Percentiles rank a stretch among this genome's conserved stretches.
phyloP scores from a whole-genome alignment of 37 sponge, comb jelly and placozoan genomes.

The Haliclona indistincta region DNA sequence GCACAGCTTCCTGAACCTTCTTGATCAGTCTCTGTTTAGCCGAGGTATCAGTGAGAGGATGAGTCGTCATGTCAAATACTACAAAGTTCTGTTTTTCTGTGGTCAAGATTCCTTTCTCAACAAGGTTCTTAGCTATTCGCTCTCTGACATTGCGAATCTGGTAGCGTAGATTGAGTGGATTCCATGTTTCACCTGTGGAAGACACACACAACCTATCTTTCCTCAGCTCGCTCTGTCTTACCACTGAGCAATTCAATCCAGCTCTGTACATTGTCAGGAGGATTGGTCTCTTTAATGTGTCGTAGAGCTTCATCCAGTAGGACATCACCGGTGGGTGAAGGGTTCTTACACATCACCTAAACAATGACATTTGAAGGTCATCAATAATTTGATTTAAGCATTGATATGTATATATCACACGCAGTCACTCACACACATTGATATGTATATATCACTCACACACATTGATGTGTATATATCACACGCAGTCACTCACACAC shows the following conservation, averaged over 20 bases:
- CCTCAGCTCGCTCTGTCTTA: conserved; percentile 19
- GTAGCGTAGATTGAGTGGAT: conserved; percentile 94
- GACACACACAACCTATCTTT: background rate
- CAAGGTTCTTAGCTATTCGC: conserved; percentile 97
- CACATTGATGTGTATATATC: no score
- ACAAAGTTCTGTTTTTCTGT: conserved; percentile 99
- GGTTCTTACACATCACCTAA: conserved; percentile 68
- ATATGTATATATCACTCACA: no score
- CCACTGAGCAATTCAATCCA: conserved; percentile 99
- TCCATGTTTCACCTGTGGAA: conserved; percentile 95
- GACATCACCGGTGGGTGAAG: conserved; percentile 90
- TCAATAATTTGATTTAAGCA: no score
- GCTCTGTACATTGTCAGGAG: conserved; percentile 84
- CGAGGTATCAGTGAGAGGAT: conserved; percentile 90
- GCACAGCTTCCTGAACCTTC: conserved; percentile 93
- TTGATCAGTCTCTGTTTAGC: conserved; percentile 90
- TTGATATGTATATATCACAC: no score
- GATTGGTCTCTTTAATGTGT: conserved; percentile 91
- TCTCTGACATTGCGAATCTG: conserved; percentile 97
- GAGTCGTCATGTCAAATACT: conserved; percentile 99
- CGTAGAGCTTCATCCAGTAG: conserved; percentile 94
- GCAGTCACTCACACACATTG: no score
- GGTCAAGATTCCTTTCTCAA: conserved; percentile 97
- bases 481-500: no score
- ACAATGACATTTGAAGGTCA: no score